Evolutionary conservation across 1,140 invertebrate species (phyloP), one percentile per base, ranked within the genome.

Genomic region (Cotesia vestalis): DNA sequence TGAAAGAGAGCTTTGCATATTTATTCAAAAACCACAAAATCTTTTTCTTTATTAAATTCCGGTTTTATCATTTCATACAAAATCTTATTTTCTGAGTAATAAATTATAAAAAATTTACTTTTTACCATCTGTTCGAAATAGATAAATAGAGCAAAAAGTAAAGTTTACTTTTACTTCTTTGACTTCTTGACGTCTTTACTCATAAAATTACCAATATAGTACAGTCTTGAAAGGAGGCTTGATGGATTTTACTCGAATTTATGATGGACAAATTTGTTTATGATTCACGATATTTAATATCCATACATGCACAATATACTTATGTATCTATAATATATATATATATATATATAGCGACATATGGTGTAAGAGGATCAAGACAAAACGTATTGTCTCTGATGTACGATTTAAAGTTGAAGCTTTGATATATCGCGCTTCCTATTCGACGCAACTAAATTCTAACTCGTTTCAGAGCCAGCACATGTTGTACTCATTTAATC

Each of bases 391-490:
- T 63, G 46, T 63, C 34, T 52, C 61, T 52, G 34, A 68, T 55
- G 46, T 64, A 55, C 17, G 52, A 71, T 71, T 46, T 57, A 71
- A 71, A 66, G 27, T 66, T 66, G 55, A 57, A 71, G 62, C 69
- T 71, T 63, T 66, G 69, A 64, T 71, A 66, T 71, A 70, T 17
- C 59, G 61, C 61, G 61, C 61, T 66, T 66, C 61, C 61, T 53
- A 64, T 66, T 64, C 51, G 52, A 57, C 66, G 77, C 73, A 72
- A 75, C 78, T 80, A 81, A 84, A 84, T 85, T 85, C 78, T 82
- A 83, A 81, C 79, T 84, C 79, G 75, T 77, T 74, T 76, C 73
- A 76, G 72, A 76, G 78, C 76, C 82, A 14, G 8, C 46, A 51
- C n/a, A 34, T 66, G 46, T 66, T 35, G 3, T 51, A 51, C 20